A percentile compares a stretch with the other conserved stretches of the same genome.
These are phyloP conservation scores for Meles meles DNA, from an alignment of 2,113 vertebrate genomes.

Conservation along the genomic window DNA sequence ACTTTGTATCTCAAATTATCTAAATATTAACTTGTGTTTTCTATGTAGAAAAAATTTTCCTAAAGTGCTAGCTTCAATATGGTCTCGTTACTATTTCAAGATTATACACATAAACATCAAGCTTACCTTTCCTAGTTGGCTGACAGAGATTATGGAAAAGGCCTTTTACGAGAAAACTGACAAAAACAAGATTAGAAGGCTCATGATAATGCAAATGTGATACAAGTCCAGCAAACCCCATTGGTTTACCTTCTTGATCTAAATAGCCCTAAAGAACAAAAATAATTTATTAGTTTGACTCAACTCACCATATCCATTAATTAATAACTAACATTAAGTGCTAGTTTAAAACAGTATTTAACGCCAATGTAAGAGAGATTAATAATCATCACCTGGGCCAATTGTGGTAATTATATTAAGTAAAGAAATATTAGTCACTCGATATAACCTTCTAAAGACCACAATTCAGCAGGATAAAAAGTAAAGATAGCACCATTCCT, in stretches of 20 bases:
- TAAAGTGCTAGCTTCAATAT: not conserved
- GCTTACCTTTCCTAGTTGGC: constrained; percentile 61
- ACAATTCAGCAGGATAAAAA: not conserved
- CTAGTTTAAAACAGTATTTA: not conserved
- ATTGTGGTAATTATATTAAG: not conserved
- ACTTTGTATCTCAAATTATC: not conserved
- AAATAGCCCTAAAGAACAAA: constrained; percentile 66
- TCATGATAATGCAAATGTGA: constrained; percentile 76
- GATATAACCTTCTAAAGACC: not conserved
- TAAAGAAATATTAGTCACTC: not conserved
- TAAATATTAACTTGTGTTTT: not conserved
- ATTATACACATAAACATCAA: not conserved
- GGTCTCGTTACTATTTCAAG: not conserved
- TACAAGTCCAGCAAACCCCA: constrained; percentile 75
- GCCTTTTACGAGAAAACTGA: constrained; percentile 72
- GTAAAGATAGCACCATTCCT: not conserved
- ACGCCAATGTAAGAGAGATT: not conserved
- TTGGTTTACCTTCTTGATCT: constrained; percentile 65
- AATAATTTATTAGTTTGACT: not conserved
- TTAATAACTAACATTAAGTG: not conserved
- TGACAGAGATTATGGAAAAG: constrained; percentile 77
- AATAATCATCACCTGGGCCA: not conserved
- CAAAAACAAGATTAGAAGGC: constrained; percentile 77
- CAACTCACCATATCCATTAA: not conserved
- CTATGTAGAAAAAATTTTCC: not conserved